Evolutionary conservation across 2,888 invertebrate species (phyloP).

Genomic region (Hoplodrina ambigua): DNA sequence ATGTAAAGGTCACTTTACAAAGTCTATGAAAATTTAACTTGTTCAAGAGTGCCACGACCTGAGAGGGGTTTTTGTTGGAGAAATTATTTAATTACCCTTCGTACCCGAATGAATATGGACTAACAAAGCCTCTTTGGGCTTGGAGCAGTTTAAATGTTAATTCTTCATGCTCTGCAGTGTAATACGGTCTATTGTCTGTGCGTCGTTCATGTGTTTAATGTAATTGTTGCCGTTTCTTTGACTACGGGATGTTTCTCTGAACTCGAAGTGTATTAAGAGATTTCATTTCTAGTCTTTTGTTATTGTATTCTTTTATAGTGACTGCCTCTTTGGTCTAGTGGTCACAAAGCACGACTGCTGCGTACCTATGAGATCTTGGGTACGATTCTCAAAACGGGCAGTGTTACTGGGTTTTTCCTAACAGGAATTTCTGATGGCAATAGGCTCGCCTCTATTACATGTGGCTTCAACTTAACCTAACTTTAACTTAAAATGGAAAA

Average conservation of each 20-base stretch:
- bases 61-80: constrained; percentile 64
- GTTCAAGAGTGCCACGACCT: constrained; percentile 66
- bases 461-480: no score
- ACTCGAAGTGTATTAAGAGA: background rate
- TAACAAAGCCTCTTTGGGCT: constrained; percentile 66
- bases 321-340: no score
- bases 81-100: constrained; percentile 70
- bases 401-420: no score
- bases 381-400: no score
- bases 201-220: constrained; percentile 38
- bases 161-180: constrained; percentile 59
- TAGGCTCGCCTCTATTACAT: no score
- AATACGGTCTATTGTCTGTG: constrained; percentile 62
- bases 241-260: background rate
- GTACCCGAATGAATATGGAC: constrained; percentile 57
- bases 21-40: constrained; percentile 68
- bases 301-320: no score
- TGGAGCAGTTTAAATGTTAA: constrained; percentile 65
- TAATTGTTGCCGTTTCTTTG: constrained; percentile 17
- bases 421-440: no score
- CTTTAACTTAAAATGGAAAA: no score
- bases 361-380: no score
- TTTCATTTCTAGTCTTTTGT: background rate
- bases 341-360: no score
- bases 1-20: constrained; percentile 53